Percentiles rank a stretch among this genome's conserved stretches.
Evolutionary conservation across 2,888 invertebrate species (phyloP).

Genomic region (Allolobophora icterica): DNA sequence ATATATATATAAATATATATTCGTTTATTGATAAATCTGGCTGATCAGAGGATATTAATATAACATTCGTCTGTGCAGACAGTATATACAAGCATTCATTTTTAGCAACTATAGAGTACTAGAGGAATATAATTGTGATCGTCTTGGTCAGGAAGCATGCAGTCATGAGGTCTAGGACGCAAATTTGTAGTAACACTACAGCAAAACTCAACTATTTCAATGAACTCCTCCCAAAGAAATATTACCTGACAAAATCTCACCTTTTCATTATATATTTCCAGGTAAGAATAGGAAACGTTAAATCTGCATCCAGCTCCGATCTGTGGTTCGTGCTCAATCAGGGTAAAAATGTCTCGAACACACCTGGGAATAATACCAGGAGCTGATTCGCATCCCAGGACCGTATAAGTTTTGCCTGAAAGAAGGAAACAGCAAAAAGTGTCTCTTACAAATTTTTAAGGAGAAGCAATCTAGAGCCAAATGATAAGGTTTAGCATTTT

Average conservation of each 20-base stretch:
- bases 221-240: not conserved
- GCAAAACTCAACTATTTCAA: not conserved
- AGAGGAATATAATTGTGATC: too few species aligned
- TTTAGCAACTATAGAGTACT: too few species aligned
- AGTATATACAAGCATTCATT: too few species aligned
- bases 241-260: slow-evolving; percentile 45
- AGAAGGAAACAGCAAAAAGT: not conserved
- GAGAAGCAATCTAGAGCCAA: not conserved
- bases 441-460: not conserved
- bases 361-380: slow-evolving; percentile 60
- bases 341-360: slow-evolving; percentile 55
- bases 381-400: slow-evolving; percentile 57
- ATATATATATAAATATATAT: too few species aligned
- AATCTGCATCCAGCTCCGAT: slow-evolving; percentile 47
- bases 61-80: too few species aligned
- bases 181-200: not conserved
- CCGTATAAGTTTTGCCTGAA: slow-evolving; percentile 62
- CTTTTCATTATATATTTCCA: slow-evolving; percentile 63
- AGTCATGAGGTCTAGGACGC: too few species aligned
- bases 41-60: too few species aligned
- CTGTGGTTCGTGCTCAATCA: slow-evolving; percentile 27
- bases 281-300: slow-evolving; percentile 56
- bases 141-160: too few species aligned
- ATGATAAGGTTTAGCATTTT: not conserved
- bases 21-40: too few species aligned